Evolutionary conservation across 2,888 invertebrate species (phyloP).

Genomic region (Cephonodes hylas): DNA sequence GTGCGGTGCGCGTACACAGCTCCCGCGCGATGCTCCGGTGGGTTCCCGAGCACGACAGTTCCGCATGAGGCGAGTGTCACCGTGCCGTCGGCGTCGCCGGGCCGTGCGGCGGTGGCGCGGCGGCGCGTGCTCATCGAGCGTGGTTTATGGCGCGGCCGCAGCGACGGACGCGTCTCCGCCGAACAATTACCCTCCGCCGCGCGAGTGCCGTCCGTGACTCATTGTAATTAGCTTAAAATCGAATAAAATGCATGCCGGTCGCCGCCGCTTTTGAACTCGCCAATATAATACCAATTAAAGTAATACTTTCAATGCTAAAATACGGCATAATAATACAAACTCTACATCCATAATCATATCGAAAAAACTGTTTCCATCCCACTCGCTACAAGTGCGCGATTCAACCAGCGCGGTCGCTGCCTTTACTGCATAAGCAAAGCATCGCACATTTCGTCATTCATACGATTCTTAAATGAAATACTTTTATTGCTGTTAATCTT

Average conservation of each 20-base stretch:
- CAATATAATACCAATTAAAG: not conserved
- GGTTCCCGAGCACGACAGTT: too few species aligned
- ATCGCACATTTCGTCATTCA: too few species aligned
- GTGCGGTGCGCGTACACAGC: not conserved
- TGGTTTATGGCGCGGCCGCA: constrained; percentile 30
- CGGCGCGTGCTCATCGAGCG: constrained; percentile 36
- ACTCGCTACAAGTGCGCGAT: too few species aligned
- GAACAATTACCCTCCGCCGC: not conserved
- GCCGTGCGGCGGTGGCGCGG: constrained; percentile 20
- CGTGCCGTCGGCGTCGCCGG: constrained; percentile 2
- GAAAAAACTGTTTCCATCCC: too few species aligned
- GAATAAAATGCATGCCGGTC: not conserved
- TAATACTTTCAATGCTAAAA: not conserved
- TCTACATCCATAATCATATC: not conserved
- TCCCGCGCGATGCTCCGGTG: not conserved
- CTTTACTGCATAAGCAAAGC: too few species aligned
- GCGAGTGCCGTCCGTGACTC: not conserved
- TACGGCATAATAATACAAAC: not conserved
- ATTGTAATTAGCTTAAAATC: constrained; percentile 12
- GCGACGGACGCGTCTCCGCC: not conserved
- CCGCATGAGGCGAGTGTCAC: not conserved
- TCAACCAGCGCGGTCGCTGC: too few species aligned
- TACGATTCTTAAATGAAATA: too few species aligned
- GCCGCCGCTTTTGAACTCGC: not conserved
- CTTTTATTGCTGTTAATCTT: too few species aligned